Percentiles rank a stretch among this genome's conserved stretches.
Evolutionary conservation across 2,113 vertebrate genomes (phyloP).

Genomic region (Numenius arquata): DNA sequence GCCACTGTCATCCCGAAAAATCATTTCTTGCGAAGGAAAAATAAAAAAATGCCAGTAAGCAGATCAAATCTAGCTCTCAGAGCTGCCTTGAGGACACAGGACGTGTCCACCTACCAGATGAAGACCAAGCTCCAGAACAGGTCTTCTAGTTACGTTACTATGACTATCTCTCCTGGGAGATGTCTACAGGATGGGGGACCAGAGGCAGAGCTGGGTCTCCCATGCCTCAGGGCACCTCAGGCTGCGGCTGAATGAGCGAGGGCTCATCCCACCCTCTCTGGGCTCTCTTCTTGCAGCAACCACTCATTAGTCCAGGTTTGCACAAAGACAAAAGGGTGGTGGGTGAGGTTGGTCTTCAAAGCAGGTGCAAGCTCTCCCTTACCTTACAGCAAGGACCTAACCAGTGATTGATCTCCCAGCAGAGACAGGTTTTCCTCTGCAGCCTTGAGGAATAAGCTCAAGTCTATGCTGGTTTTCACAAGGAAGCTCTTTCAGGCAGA

Average conservation of each 20-base stretch:
- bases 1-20: neutral
- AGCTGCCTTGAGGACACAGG: neutral
- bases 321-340: too few species aligned
- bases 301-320: neutral
- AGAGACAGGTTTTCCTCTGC: neutral
- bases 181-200: neutral
- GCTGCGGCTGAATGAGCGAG: neutral
- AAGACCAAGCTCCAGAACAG: neutral
- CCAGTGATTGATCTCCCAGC: neutral
- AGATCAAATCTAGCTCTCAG: neutral
- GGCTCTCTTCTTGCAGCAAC: neutral
- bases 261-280: neutral
- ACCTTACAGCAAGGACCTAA: neutral
- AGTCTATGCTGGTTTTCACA: neutral
- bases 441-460: accelerated
- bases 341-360: neutral
- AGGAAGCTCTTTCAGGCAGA: neutral
- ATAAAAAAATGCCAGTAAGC: neutral
- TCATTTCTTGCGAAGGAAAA: neutral
- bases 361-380: neutral
- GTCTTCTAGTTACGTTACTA: accelerated
- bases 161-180: neutral
- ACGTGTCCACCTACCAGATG: accelerated
- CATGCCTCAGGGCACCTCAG: too few species aligned
- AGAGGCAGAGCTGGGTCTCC: neutral